phyloP scores from a whole-genome alignment of 2,797 vertebrate genomes.

The Garrulus glandarius region DNA sequence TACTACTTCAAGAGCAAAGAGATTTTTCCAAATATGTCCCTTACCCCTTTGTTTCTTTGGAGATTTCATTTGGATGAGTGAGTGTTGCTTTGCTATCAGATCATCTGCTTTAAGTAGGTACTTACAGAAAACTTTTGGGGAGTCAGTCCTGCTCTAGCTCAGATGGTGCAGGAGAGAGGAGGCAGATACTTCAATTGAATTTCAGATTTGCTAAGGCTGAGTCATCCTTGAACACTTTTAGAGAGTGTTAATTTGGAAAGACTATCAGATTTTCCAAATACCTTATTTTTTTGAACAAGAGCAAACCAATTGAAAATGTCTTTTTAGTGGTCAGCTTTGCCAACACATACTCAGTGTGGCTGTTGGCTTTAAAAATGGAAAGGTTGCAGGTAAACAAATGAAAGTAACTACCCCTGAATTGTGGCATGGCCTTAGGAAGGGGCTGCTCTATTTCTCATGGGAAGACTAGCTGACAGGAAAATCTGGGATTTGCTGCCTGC shows the following conservation, averaged over 20 bases:
- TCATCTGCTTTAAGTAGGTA: neutral
- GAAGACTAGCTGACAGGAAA: neutral
- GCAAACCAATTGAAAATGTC: neutral
- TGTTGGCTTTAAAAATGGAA: neutral
- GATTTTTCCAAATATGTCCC: neutral
- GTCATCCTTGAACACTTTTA: neutral
- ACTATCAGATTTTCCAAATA: neutral
- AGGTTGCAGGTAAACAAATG: neutral
- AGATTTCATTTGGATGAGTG: neutral
- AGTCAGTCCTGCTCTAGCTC: neutral
- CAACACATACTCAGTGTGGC: fast-evolving
- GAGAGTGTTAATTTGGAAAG: neutral
- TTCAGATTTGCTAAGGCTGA: neutral
- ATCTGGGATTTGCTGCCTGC: slow-evolving; percentile 12
- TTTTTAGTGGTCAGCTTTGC: neutral
- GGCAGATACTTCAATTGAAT: neutral
- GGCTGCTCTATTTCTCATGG: neutral
- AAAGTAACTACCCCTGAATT: neutral
- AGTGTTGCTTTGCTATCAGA: neutral
- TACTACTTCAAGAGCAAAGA: neutral
- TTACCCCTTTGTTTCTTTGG: neutral
- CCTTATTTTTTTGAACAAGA: neutral
- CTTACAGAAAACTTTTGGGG: neutral
- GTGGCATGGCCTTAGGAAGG: neutral
- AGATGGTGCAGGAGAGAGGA: neutral